Conservation (phyloP, 2,113 vertebrate species). For the Phocoena phocoena region DNA sequence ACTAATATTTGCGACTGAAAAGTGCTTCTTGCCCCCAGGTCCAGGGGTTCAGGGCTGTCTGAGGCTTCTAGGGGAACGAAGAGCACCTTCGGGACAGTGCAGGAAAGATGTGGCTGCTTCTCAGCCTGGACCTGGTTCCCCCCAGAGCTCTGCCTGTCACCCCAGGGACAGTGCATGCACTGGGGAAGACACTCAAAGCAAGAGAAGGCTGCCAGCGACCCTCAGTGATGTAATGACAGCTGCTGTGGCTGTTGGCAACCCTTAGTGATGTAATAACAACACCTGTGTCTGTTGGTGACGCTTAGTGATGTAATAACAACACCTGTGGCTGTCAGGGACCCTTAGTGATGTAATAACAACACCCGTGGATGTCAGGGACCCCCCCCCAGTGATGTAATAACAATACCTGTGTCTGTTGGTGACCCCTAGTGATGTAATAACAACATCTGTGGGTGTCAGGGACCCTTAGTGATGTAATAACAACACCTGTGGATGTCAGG, state of each 20-base stretch:
- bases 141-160: neutral
- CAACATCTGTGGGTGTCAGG: fast-evolving
- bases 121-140: no score
- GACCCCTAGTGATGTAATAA: neutral
- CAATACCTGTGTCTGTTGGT: no score
- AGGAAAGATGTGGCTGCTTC: neutral
- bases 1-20: neutral
- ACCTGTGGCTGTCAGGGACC: neutral
- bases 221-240: neutral
- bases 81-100: neutral
- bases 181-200: neutral
- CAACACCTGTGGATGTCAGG: neutral
- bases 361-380: fast-evolving
- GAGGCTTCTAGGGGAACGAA: no score
- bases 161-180: neutral
- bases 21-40: no score
- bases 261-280: neutral
- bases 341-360: neutral
- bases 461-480: neutral
- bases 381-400: no score
- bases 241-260: neutral
- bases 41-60: neutral
- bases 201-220: no score
- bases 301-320: fast-evolving
- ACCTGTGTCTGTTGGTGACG: fast-evolving